Percentiles rank a stretch among this genome's conserved stretches.
Conservation (phyloP, 2,888 invertebrate genomes). For the Tridacna crocea region DNA sequence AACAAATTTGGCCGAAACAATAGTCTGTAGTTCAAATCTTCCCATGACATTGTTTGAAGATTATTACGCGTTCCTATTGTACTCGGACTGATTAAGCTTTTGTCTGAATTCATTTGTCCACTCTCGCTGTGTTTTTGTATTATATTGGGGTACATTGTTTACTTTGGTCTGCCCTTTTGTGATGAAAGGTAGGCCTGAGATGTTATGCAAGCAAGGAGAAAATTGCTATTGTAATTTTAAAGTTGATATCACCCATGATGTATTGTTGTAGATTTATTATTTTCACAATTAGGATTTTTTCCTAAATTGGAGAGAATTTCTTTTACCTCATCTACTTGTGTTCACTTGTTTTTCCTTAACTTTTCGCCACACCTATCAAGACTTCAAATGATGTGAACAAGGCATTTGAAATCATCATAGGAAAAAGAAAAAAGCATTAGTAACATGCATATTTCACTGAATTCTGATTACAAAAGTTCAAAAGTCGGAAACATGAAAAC, state of each 20-base stretch:
- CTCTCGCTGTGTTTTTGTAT: conserved; percentile 10
- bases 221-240: conserved; percentile 19
- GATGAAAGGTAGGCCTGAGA: conserved; percentile 24
- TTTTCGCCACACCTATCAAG: too few relatives aligned
- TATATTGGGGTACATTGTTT: conserved; percentile 18
- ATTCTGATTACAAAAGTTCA: too few relatives aligned
- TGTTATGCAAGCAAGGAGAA: conserved; percentile 7
- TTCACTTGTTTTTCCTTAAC: too few relatives aligned
- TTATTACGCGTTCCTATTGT: conserved; percentile 22
- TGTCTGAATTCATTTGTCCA: conserved; percentile 24
- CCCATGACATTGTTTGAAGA: conserved; percentile 18
- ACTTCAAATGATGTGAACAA: too few relatives aligned
- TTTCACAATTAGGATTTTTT: conserved; percentile 11
- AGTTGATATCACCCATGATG: conserved; percentile 26
- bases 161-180: conserved; percentile 19
- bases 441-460: too few relatives aligned
- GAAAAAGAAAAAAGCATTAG: too few relatives aligned
- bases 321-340: too few relatives aligned
- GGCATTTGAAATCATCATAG: too few relatives aligned
- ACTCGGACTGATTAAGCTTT: conserved; percentile 7
- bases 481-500: too few relatives aligned
- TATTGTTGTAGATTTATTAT: conserved; percentile 23
- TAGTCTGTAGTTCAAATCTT: conserved; percentile 10
- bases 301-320: not conserved
- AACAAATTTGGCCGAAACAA: conserved; percentile 11